Evolutionary conservation across 2,113 vertebrate species (phyloP), one percentile per base, ranked within the genome.

Genomic region (Procapra przewalskii): DNA sequence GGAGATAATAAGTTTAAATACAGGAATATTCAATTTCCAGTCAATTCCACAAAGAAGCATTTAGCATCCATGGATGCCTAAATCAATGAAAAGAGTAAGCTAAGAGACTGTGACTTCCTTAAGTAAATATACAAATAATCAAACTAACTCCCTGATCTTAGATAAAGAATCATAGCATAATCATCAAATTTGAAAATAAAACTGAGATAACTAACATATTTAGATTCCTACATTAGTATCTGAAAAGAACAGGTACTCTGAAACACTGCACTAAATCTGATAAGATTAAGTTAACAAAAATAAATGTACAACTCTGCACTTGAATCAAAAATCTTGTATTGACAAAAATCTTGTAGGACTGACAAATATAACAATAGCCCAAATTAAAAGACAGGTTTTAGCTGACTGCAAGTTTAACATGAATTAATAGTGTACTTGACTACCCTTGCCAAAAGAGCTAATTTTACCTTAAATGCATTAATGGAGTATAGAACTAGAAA

Each of bases 181-280:
- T 60, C 45, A 96, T 54, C 77, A 82, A 95, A 95, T 94, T 31
- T 64, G 45, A 95, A 97, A 90, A 91, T 77, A 94, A 93, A 96
- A 77, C 36, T 85, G 27, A 64, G 7, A 60, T 67, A 79, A 64
- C 40, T 90, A 77, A 93, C 82, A 81, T 83, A 90, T 45, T 64
- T 80, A 86, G 33, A 71, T 92, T 96, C 9, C 33, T 93, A 27
- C 91, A 90, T 62, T 92, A 57, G 14, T 67, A 82, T 82, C 45
- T 50, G 21, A 33, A 64, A 95, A 92, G 43, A 93, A 91, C 27
- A 90, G 15, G 16, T 5, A 75, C 8, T 84, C 31, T 60, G 21
- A 75, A 88, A 64, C 5, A 83, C 3, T 87, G 10, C 2, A 31
- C 5, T 83, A 85, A 93, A 55, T 82, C 17, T 80, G 60, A 21